Percentiles rank a stretch among this genome's conserved stretches.
Evolutionary conservation across 2,113 vertebrate species (phyloP).

Genomic region (cattle (Bos taurus)): ARS-UCD2.0 NC_037332.1:75023001-75023500

Average conservation of each 20-base stretch:
- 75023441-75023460: conserved; percentile 52
- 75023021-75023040: not conserved
- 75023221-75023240: not conserved
- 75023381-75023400: not conserved
- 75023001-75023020: not conserved
- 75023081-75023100: not conserved
- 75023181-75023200: not conserved
- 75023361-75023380: not conserved
- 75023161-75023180: not conserved
- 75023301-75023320: not conserved
- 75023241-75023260: not conserved
- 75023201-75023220: not conserved
- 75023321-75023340: not conserved
- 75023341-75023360: not conserved
- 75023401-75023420: not conserved
- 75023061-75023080: not conserved
- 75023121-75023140: not conserved
- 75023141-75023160: not conserved
- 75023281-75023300: not conserved
- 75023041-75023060: not conserved
- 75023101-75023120: not conserved
- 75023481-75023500: conserved; percentile 58
- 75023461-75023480: conserved; percentile 47
- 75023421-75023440: conserved; percentile 38
- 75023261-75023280: not conserved